Conservation (phyloP, 2,888 invertebrate species). For the Plebejus anna region DNA sequence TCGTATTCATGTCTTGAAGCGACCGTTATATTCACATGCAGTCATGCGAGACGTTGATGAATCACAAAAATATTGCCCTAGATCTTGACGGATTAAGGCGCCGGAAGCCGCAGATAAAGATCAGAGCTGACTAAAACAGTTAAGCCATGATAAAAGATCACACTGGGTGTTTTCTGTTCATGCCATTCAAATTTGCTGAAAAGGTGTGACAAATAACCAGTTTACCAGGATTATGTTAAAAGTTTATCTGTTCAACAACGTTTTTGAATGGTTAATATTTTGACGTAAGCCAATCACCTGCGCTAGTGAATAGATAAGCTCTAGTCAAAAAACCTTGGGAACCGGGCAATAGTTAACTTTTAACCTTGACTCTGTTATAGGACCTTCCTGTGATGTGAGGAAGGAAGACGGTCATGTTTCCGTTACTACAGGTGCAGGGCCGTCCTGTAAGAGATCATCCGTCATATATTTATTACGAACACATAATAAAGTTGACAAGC, state of each 20-base stretch:
- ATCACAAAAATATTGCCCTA: neutral
- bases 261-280: neutral
- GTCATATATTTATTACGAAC: neutral
- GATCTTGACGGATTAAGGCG: neutral
- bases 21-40: neutral
- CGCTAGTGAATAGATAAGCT: too few species aligned
- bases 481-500: neutral
- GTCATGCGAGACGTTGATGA: neutral
- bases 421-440: too few species aligned
- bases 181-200: neutral
- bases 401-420: neutral
- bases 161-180: neutral
- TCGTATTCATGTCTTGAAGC: neutral
- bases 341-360: neutral
- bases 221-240: neutral
- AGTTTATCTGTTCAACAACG: neutral
- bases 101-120: neutral
- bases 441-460: neutral
- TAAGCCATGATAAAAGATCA: neutral
- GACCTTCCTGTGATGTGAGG: neutral
- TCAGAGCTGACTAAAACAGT: neutral
- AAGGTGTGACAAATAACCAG: neutral
- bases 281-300: neutral
- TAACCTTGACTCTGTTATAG: neutral
- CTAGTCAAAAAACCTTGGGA: neutral